Evolutionary conservation across 2,113 vertebrate genomes (phyloP).

Genomic region (Platichthys stellatus): DNA sequence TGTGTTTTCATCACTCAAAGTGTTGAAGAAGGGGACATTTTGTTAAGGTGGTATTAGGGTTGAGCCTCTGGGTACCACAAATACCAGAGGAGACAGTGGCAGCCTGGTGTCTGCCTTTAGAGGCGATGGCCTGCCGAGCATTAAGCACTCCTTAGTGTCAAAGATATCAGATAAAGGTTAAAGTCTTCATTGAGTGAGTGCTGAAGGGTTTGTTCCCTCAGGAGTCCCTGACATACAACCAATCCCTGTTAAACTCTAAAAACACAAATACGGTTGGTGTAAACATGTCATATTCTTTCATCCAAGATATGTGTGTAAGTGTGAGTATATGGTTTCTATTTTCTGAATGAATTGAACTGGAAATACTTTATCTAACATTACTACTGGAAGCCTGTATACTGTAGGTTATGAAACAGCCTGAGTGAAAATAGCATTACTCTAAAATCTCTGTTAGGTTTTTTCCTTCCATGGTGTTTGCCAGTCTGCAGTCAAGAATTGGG

Average conservation of each 20-base stretch:
- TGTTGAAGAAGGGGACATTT: no score
- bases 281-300: no score
- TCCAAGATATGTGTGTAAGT: not conserved
- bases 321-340: not conserved
- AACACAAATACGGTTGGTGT: not conserved
- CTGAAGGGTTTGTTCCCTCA: not conserved
- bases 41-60: no score
- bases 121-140: no score
- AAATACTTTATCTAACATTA: not conserved
- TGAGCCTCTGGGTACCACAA: no score
- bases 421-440: not conserved
- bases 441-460: not conserved
- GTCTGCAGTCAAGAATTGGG: conserved; percentile 12
- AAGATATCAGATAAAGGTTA: no score
- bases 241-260: not conserved
- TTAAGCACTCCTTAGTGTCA: no score
- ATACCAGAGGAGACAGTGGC: no score
- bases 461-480: not conserved
- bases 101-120: no score
- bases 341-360: not conserved
- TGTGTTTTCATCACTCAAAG: no score
- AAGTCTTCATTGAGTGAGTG: not conserved
- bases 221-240: not conserved
- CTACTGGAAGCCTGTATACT: not conserved
- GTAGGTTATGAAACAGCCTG: conserved; percentile 3